These are phyloP conservation scores for Pandemis heparana DNA, from an alignment of 2,888 invertebrate genomes.

Conservation along the genomic window DNA sequence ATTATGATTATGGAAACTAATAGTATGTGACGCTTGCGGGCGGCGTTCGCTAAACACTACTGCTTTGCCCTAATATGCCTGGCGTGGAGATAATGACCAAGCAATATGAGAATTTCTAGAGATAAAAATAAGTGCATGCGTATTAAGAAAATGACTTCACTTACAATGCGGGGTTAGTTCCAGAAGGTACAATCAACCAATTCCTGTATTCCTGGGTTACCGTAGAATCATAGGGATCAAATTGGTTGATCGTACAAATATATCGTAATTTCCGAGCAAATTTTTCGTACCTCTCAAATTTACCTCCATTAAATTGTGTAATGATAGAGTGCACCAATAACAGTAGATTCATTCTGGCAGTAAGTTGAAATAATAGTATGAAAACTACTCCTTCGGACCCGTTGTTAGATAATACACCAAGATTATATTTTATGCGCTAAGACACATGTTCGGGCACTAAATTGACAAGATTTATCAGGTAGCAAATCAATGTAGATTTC, in stretches of 20 bases:
- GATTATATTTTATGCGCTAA: conserved; percentile 24
- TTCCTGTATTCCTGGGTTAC: too few species aligned
- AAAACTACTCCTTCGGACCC: neutral
- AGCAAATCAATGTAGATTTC: conserved; percentile 41
- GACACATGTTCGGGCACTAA: conserved; percentile 21
- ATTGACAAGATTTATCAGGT: conserved; percentile 41
- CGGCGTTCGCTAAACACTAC: conserved; percentile 27
- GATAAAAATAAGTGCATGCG: conserved; percentile 27
- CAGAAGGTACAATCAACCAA: neutral
- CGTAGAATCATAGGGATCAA: too few species aligned
- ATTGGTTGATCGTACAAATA: too few species aligned
- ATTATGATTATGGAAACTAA: conserved; percentile 45
- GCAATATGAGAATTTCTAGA: conserved; percentile 24
- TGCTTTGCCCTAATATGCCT: conserved; percentile 16
- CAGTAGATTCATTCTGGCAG: neutral
- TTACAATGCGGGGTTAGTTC: neutral
- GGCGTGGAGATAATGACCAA: conserved; percentile 29
- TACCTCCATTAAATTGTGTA: too few species aligned
- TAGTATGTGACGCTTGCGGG: conserved; percentile 28
- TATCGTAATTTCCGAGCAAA: too few species aligned
- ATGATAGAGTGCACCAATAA: too few species aligned
- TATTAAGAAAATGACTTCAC: conserved; percentile 24
- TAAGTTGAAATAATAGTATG: neutral
- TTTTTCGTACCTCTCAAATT: too few species aligned
- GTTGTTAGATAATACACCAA: neutral